Evolutionary conservation across 2,797 vertebrate genomes (phyloP).

Genomic region (Sciaenops ocellatus): DNA sequence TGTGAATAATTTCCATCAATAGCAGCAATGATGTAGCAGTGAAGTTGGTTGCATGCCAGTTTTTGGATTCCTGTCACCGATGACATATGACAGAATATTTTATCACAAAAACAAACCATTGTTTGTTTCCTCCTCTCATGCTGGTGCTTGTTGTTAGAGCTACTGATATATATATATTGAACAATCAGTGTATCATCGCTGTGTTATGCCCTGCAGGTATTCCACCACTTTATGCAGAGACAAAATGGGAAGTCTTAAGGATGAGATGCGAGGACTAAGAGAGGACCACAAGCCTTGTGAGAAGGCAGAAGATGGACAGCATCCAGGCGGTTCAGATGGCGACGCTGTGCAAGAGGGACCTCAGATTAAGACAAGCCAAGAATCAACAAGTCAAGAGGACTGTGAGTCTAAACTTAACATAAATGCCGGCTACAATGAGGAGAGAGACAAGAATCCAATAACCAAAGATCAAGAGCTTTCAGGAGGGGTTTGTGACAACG

Average conservation of each 20-base stretch:
- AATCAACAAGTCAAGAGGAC: constrained; percentile 58
- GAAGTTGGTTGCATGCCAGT: constrained; percentile 13
- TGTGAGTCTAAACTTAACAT: constrained; percentile 33
- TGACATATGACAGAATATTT: constrained; percentile 12
- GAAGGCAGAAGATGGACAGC: constrained; percentile 70
- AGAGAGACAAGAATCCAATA: constrained; percentile 19
- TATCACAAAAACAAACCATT: constrained; percentile 11
- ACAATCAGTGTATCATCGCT: constrained; percentile 49
- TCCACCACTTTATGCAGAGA: constrained; percentile 51
- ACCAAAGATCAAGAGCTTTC: constrained; percentile 49
- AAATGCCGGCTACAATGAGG: constrained; percentile 25
- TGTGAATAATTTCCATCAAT: constrained; percentile 32
- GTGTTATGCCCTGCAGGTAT: constrained; percentile 72
- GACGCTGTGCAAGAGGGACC: constrained; percentile 37
- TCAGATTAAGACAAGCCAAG: constrained; percentile 55
- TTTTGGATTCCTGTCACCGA: constrained; percentile 34
- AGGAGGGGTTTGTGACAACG: constrained; percentile 13
- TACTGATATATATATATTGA: constrained; percentile 20
- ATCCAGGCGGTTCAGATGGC: constrained; percentile 57
- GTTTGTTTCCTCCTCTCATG: constrained; percentile 12
- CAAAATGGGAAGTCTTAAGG: constrained; percentile 82
- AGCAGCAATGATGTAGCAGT: constrained; percentile 33
- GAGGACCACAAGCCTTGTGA: constrained; percentile 67
- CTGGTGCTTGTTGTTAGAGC: constrained; percentile 27
- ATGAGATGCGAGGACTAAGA: constrained; percentile 69